Base-by-base conservation (phyloP, 2,888 invertebrate genomes). In the Lumbricus terrestris region DNA sequence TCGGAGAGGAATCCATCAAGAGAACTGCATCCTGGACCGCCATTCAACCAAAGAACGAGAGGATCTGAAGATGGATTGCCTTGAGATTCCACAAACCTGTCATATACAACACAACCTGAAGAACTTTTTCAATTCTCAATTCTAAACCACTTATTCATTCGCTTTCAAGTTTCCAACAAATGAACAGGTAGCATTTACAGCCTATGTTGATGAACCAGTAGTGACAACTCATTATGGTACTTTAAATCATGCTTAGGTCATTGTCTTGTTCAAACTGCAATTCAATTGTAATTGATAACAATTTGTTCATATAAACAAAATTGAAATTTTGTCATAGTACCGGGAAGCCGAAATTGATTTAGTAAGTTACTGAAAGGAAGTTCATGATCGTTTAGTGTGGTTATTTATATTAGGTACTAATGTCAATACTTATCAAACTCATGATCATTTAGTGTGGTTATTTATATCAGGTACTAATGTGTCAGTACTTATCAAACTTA, bases 21-120 rank as follows among this genome's bases (percentile, higher is more conserved):
- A 29, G 95, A 95, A 91, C 95, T 95, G 92, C 95, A 95, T 8
- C 95, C 95, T 38, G 95, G 95, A 29, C 95, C 95, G n/a, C 95
- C 95, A 92, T 95, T 95, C 92, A 95, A 92, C 95, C 95, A 95
- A n/a, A 95, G 92, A 8, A 95, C 94, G 8, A 95, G 89, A 11
- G 95, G 95, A 89, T 95, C 95, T 37, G 92, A 93, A 38, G 91
- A 85, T 8, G 95, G 95, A 90, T 94, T 93, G 42, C 92, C 93
- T 90, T 94, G 93, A 33, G 95, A 95, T 91, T 95, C 95, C 69
- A 95, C 92, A 92, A 95, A 94, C 97, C 99, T 85, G 69, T n/a
- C 29, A 69, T n/a, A n/a, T 16, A n/a, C n/a, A 69, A 69, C 13
- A n/a, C 29, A n/a, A 54, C 54, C 2, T 6, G 2, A 69, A 69